Percentiles rank a stretch among this genome's conserved stretches.
phyloP scores from a whole-genome alignment of 2,113 vertebrate genomes.

The Trematomus loennbergii region DNA sequence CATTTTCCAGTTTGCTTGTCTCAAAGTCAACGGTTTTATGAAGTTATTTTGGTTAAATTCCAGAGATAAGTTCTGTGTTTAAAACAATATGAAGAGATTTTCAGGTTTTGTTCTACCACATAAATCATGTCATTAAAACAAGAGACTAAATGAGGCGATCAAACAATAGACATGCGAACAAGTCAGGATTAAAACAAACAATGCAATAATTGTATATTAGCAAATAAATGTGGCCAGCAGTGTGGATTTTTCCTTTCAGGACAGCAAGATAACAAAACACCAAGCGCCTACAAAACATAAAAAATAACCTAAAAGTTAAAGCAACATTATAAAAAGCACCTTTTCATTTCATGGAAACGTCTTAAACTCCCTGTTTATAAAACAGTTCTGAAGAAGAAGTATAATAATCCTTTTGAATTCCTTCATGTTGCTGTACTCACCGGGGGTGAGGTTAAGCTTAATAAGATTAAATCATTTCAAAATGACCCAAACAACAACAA shows the following conservation, averaged over 20 bases:
- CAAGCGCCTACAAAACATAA: neutral
- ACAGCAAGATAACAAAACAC: neutral
- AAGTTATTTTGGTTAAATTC: too few relatives aligned
- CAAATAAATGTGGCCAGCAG: neutral
- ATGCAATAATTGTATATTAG: neutral
- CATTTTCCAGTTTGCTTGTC: too few relatives aligned
- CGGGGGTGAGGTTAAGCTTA: neutral
- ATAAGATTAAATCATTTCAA: slow-evolving; percentile 16
- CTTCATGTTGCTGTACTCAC: slow-evolving; percentile 12
- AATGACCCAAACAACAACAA: slow-evolving; percentile 20
- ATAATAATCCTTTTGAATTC: slow-evolving; percentile 16
- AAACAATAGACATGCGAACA: neutral
- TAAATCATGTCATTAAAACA: too few relatives aligned
- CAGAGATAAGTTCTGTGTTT: too few relatives aligned
- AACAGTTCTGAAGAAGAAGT: accelerated
- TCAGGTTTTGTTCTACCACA: too few relatives aligned
- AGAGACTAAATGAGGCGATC: too few relatives aligned
- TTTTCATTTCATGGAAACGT: neutral
- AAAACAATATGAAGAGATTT: too few relatives aligned
- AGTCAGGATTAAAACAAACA: neutral
- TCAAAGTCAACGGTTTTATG: too few relatives aligned
- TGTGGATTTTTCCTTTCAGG: slow-evolving; percentile 1
- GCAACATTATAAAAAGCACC: neutral
- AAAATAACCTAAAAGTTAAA: neutral
- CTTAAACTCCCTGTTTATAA: neutral